Percentiles rank a stretch among this genome's conserved stretches.
Evolutionary conservation across 2,888 invertebrate genomes (phyloP).

Genomic region (Andrena praecox): DNA sequence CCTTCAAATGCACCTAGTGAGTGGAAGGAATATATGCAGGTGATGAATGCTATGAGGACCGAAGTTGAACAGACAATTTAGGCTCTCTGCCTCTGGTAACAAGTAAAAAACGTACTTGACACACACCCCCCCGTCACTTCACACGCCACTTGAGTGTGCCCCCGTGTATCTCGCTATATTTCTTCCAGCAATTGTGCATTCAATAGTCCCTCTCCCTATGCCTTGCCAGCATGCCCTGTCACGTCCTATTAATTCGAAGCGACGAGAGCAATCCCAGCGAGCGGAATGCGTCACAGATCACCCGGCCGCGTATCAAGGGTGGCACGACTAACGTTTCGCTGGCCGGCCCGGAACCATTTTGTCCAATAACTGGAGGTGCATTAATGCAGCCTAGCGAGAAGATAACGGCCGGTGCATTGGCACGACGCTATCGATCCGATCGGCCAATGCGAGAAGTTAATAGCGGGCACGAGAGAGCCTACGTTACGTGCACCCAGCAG

Average conservation of each 20-base stretch:
- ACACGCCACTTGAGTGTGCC: no score
- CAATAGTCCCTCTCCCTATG: background rate
- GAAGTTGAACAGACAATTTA: no score
- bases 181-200: background rate
- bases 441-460: constrained; percentile 75
- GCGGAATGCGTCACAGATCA: constrained; percentile 51
- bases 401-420: constrained; percentile 78
- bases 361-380: constrained; percentile 79
- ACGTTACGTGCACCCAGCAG: constrained; percentile 39
- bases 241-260: constrained; percentile 48
- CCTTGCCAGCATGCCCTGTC: constrained; percentile 9
- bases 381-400: constrained; percentile 81
- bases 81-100: no score
- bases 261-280: constrained; percentile 41
- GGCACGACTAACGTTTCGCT: constrained; percentile 40
- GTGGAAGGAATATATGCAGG: no score
- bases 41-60: no score
- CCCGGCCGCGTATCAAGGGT: constrained; percentile 43
- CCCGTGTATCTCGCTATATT: no score
- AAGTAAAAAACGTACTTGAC: no score
- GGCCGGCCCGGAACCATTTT: constrained; percentile 76
- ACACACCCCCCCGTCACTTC: no score
- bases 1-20: no score
- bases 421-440: constrained; percentile 74
- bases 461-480: constrained; percentile 63